phyloP scores from a whole-genome alignment of 2,113 vertebrate species.

The Panthera tigris region DNA sequence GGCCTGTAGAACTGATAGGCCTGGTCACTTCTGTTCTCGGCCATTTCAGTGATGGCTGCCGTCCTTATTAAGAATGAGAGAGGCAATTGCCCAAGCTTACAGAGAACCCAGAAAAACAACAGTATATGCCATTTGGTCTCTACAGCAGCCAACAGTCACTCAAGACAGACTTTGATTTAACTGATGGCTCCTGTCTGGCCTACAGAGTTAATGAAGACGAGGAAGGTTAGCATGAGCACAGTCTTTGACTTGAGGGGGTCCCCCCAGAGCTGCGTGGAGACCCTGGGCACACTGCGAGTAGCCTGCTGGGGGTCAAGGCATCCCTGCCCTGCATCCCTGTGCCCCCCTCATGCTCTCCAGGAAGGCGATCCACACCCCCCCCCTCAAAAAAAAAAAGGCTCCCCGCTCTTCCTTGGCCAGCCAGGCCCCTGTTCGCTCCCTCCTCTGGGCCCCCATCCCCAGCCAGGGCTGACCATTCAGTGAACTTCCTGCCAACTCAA shows the following conservation, averaged over 20 bases:
- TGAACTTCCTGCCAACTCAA: background rate
- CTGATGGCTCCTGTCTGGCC: background rate
- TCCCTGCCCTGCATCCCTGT: background rate
- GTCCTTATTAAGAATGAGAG: background rate
- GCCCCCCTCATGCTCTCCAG: background rate
- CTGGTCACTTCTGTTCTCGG: conserved; percentile 2
- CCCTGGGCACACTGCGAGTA: background rate
- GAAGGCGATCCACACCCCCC: fast-evolving
- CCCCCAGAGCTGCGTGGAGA: background rate
- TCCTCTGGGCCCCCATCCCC: background rate
- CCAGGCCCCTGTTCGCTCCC: background rate
- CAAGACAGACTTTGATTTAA: background rate
- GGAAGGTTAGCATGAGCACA: background rate
- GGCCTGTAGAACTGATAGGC: conserved; percentile 35
- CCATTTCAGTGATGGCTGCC: background rate
- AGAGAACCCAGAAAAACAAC: background rate
- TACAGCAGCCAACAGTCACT: background rate
- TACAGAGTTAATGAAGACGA: background rate
- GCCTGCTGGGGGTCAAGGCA: background rate
- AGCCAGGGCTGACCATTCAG: background rate
- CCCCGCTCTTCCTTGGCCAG: background rate
- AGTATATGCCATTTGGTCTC: background rate
- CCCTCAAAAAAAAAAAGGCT: background rate
- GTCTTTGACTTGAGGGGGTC: background rate
- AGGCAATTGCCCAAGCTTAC: background rate